Evolutionary conservation across 2,797 vertebrate genomes (phyloP), one percentile per base, ranked within the genome.

Genomic region (Dicrostonyx torquatus): DNA sequence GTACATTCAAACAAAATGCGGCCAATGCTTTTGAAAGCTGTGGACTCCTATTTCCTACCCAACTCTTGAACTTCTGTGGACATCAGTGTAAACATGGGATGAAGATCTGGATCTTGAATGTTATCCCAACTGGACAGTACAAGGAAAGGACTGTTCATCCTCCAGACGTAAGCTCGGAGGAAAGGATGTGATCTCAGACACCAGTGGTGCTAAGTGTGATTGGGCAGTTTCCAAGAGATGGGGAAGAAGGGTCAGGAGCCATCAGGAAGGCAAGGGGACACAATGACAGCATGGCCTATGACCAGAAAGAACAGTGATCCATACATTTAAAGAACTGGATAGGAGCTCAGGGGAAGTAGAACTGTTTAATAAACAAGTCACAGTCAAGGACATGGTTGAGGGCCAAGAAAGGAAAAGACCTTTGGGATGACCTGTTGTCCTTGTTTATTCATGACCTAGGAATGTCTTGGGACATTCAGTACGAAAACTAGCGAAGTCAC

Each of bases 121-220:
- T 26, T 22, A 0, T 53, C 26, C 72, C 18, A n/a, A 20, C 26
- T 17, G 26, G 53, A 12, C 34, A 93, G 31, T 84, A 31, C 37
- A 15, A 76, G 17, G 20, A 76, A 11, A 58, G 40, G 3, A 26
- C 4, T 10, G 12, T 2, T 87, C 14, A 4, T 4, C 60, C 77
- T 40, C 66, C 53, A n/a, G 22, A 83, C 24, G 22, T 75, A n/a
- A 60, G 37, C 43, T 34, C 15, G 22, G 48, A 93, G 68, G 20
- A 90, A 82, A 68, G 82, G 50, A 24, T 45, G 64, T 58, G 50
- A 66, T 29, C 48, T 64, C 93, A 95, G 88, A 48, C 77, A 22
- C 34, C 60, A 45, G 18, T 10, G 8, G 40, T 48, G 45, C n/a
- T n/a, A 70, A 55, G 43, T n/a, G 22, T 10, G 6, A 68, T 11